Conservation (phyloP, 1,140 invertebrate genomes). For the Bursaphelenchus mucronatus region DNA sequence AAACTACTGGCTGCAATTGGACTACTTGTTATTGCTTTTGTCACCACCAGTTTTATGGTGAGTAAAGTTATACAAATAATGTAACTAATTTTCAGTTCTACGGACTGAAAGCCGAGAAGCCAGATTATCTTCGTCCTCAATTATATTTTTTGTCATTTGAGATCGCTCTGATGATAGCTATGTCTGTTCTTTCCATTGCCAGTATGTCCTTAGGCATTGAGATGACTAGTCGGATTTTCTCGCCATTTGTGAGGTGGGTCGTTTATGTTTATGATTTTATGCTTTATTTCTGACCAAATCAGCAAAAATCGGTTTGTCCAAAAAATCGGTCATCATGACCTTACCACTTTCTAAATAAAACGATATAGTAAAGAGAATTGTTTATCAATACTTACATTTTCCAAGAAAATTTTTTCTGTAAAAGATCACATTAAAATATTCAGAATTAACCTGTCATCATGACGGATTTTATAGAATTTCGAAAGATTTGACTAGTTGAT, state of each 20-base stretch:
- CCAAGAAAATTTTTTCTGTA: no score
- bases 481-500: not conserved
- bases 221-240: slow-evolving; percentile 39
- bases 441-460: slow-evolving; percentile 9
- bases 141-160: slow-evolving; percentile 49
- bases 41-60: slow-evolving; percentile 45
- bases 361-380: no score
- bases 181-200: slow-evolving; percentile 48
- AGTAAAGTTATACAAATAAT: not conserved
- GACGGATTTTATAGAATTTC: slow-evolving; percentile 1
- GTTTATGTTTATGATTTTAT: not conserved
- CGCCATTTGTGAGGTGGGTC: slow-evolving; percentile 47
- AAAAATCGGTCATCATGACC: no score
- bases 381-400: no score
- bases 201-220: slow-evolving; percentile 54
- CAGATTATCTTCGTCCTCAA: slow-evolving; percentile 41
- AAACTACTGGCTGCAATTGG: slow-evolving; percentile 13
- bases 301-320: no score
- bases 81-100: slow-evolving; percentile 26
- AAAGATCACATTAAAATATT: slow-evolving; percentile 3
- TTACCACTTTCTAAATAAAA: no score
- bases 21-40: slow-evolving; percentile 35
- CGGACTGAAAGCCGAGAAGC: slow-evolving; percentile 46
- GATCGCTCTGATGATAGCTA: slow-evolving; percentile 47
- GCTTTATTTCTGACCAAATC: no score